Base-by-base conservation (phyloP, 2,888 invertebrate species). In the Tipula vernalis region DNA sequence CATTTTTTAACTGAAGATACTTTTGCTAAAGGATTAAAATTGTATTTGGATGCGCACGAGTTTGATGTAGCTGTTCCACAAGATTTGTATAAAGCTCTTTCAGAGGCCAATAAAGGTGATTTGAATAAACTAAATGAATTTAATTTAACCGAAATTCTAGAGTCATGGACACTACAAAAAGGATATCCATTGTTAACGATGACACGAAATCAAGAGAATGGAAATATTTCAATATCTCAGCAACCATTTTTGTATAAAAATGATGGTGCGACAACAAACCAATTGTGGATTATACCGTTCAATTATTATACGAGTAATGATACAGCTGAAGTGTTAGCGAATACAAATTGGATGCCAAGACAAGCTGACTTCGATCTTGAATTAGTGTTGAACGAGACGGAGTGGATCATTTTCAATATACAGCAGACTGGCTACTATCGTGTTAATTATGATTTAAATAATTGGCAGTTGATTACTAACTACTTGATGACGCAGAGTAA, bases 1-100 rank as follows among this genome's bases (percentile, higher is more conserved):
- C 94, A 95, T 89, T 95, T 96, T 89, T 92, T 97, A 0, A 95
- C 96, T 0, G 94, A 95, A 36, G 91, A 93, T 18, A 94, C 94
- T 0, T 95, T 95, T 90, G 94, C 94, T 88, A 92, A 92, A 36
- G 95, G 95, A 1, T 92, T 95, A 39, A 94, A 94, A 8, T 8
- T 44, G 2, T 87, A 86, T 71, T 42, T 87, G 28, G n/a, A 6
- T 6, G 89, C 89, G 36, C 3, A 13, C 36, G 12, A 83, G 10
- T 83, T 36, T 2, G 5, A 39, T 10, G n/a, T 36, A 0, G 92
- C 91, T 0, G 88, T 88, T 0, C 93, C 93, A 0, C 83, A 89
- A 0, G 88, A 91, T 36, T 90, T 93, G 0, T 93, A 92, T 88
- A 88, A 87, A 0, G 89, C 90, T 0, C 88, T 92, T 0, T 15